These are phyloP conservation scores for Bufo gargarizans DNA, from an alignment of 2,113 vertebrate genomes.

Conservation along the genomic window DNA sequence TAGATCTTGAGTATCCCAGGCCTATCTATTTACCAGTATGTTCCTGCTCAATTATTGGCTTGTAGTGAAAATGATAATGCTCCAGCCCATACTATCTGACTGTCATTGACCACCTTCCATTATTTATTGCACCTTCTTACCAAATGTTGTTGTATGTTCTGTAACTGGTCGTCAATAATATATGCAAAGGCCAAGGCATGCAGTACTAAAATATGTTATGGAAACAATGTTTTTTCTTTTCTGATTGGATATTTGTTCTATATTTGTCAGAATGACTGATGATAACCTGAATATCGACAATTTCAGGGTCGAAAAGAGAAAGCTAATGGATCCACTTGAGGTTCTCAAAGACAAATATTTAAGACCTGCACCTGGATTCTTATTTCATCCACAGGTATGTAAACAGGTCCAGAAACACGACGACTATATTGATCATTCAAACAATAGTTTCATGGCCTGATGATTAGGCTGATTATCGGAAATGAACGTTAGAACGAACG, in stretches of 20 bases:
- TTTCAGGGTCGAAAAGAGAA: slow-evolving; percentile 99
- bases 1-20: neutral
- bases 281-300: slow-evolving; percentile 79
- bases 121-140: neutral
- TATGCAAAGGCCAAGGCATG: neutral
- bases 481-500: too few species aligned
- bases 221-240: slow-evolving; percentile 14
- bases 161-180: neutral
- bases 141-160: neutral
- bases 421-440: neutral
- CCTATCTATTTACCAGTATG: neutral
- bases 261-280: slow-evolving; percentile 53
- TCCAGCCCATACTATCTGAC: neutral
- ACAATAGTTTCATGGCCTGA: too few species aligned
- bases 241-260: slow-evolving; percentile 32
- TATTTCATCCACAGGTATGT: slow-evolving; percentile 99
- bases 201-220: neutral
- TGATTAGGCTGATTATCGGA: too few species aligned
- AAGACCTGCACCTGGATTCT: slow-evolving; percentile 92
- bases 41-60: neutral
- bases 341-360: slow-evolving; percentile 99
- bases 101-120: neutral
- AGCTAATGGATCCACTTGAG: slow-evolving; percentile 96
- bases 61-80: neutral
- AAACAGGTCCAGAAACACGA: neutral